Percentiles rank a stretch among this genome's conserved stretches.
phyloP scores from a whole-genome alignment of 1,140 invertebrate species.

The Bradynema listronoti region DNA sequence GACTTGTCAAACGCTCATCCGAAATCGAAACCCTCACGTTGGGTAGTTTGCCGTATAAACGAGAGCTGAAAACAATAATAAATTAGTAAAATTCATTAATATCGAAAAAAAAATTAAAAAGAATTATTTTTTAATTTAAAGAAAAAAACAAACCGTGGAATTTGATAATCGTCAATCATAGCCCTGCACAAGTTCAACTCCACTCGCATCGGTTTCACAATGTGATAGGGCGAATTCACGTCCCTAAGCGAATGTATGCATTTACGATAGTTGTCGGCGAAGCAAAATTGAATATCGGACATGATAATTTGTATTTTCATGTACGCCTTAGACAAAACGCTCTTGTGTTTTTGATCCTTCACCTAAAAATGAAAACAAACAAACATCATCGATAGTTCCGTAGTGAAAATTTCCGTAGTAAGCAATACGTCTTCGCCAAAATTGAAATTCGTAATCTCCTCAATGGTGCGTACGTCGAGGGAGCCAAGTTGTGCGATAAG shows the following conservation, averaged over 20 bases:
- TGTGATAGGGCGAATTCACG: conserved; percentile 59
- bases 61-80: conserved; percentile 43
- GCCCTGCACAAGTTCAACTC: conserved; percentile 74
- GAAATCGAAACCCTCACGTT: conserved; percentile 60
- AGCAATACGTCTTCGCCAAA: conserved; percentile 47
- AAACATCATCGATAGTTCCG: no score
- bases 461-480: conserved; percentile 67
- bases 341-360: conserved; percentile 66
- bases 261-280: conserved; percentile 61
- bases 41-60: conserved; percentile 60
- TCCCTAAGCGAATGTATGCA: conserved; percentile 31
- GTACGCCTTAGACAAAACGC: conserved; percentile 73
- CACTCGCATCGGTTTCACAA: conserved; percentile 73
- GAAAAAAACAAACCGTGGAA: no score
- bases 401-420: no score
- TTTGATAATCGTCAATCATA: conserved; percentile 77
- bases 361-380: conserved; percentile 41
- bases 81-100: conserved; percentile 14
- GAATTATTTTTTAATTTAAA: no score
- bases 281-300: conserved; percentile 72
- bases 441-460: conserved; percentile 59
- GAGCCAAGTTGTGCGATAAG: conserved; percentile 78
- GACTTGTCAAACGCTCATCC: conserved; percentile 61
- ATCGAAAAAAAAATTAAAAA: no score
- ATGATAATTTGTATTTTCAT: conserved; percentile 76